A percentile compares a stretch with the other conserved stretches of the same genome.
phyloP scores from a whole-genome alignment of 2,888 invertebrate species.

The Ennomos fuscantarius region DNA sequence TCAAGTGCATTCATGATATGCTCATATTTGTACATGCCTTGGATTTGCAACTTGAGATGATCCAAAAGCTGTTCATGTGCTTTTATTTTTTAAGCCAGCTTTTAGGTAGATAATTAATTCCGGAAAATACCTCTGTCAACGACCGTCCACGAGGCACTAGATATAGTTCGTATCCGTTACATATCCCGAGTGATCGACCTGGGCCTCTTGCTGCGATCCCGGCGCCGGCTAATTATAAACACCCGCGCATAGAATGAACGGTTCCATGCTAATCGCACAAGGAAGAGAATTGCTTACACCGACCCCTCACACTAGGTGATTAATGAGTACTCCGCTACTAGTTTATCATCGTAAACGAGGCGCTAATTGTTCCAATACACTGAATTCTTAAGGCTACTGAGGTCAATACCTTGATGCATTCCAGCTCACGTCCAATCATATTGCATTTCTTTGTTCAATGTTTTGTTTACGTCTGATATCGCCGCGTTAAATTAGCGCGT shows the following conservation, averaged over 20 bases:
- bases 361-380: constrained; percentile 56
- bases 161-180: constrained; percentile 76
- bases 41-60: too few relatives aligned
- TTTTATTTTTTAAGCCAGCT: background rate
- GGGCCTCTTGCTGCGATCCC: constrained; percentile 78
- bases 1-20: too few relatives aligned
- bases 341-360: constrained; percentile 54
- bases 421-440: constrained; percentile 6
- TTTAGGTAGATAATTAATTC: constrained; percentile 4
- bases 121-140: constrained; percentile 72
- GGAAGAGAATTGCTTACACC: constrained; percentile 61
- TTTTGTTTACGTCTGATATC: constrained; percentile 26
- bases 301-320: constrained; percentile 43
- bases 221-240: constrained; percentile 76
- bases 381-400: constrained; percentile 47
- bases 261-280: constrained; percentile 64
- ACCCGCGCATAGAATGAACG: constrained; percentile 62
- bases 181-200: constrained; percentile 80
- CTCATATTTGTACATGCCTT: too few relatives aligned
- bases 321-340: constrained; percentile 53
- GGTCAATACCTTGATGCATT: constrained; percentile 45
- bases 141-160: constrained; percentile 74
- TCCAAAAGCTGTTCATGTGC: background rate
- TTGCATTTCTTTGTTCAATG: constrained; percentile 16
- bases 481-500: constrained; percentile 22